A percentile compares a stretch with the other conserved stretches of the same genome.
Conservation (phyloP, 2,113 vertebrate species). For the Carollia perspicillata region DNA sequence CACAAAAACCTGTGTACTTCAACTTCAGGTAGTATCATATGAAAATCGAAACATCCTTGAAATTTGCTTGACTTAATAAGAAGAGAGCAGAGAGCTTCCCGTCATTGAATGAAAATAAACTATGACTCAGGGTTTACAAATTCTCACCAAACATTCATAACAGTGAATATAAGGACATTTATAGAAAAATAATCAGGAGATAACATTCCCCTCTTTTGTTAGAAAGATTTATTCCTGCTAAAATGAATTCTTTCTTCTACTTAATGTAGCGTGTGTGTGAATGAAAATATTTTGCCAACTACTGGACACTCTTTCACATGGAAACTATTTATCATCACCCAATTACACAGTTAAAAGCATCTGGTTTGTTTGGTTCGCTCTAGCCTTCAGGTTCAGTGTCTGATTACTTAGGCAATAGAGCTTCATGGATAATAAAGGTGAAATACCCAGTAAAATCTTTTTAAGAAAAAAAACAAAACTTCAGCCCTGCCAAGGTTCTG, state of each 20-base stretch:
- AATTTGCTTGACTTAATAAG: slow-evolving; percentile 32
- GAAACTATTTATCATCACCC: not conserved
- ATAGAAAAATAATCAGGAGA: slow-evolving; percentile 47
- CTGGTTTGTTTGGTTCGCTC: slow-evolving; percentile 37
- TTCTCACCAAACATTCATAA: slow-evolving; percentile 13
- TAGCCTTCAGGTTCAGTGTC: not conserved
- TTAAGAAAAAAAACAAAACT: not conserved
- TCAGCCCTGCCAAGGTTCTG: slow-evolving; percentile 24
- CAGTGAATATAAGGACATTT: slow-evolving; percentile 59
- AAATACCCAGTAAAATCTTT: slow-evolving; percentile 32
- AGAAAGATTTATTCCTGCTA: not conserved
- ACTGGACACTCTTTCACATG: not conserved
- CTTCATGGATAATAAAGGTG: slow-evolving; percentile 30
- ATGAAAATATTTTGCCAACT: not conserved
- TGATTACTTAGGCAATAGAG: slow-evolving; percentile 51
- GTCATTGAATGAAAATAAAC: slow-evolving; percentile 29
- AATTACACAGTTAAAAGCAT: slow-evolving; percentile 45
- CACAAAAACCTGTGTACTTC: not conserved
- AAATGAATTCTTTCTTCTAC: slow-evolving; percentile 27
- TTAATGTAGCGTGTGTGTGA: not conserved
- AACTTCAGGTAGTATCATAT: not conserved
- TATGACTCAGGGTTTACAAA: slow-evolving; percentile 53
- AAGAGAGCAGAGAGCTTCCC: not conserved
- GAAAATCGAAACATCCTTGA: slow-evolving; percentile 54
- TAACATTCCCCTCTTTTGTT: slow-evolving; percentile 12